Conservation (phyloP, 2,888 invertebrate genomes). For the Gari tellinella region DNA sequence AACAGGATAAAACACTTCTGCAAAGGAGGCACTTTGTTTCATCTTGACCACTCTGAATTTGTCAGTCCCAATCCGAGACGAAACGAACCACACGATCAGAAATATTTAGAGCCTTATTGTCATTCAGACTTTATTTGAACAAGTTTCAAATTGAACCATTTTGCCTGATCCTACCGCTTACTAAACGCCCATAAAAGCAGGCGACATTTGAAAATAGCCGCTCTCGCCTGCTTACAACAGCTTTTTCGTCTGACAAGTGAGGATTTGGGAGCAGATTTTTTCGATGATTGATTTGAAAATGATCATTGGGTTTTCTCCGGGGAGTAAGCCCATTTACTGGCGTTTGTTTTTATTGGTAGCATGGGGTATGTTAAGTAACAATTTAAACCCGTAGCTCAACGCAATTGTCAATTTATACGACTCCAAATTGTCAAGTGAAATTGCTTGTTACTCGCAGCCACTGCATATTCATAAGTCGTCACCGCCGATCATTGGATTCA, state of each 20-base stretch:
- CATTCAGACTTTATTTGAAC: constrained; percentile 37
- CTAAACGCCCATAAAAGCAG: constrained; percentile 42
- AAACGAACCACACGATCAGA: too few species aligned
- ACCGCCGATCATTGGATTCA: too few species aligned
- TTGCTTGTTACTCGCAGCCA: constrained; percentile 5
- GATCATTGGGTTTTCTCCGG: constrained; percentile 37
- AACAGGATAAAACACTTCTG: too few species aligned
- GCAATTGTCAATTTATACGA: constrained; percentile 44
- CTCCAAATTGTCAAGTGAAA: constrained; percentile 38
- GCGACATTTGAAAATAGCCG: constrained; percentile 19
- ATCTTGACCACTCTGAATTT: too few species aligned
- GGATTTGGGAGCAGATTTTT: constrained; percentile 39
- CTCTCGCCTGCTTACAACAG: constrained; percentile 6
- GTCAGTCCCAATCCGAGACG: too few species aligned
- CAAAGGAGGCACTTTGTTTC: too few species aligned
- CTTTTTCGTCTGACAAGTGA: constrained; percentile 21
- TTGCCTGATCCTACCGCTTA: constrained; percentile 32
- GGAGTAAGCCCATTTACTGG: constrained; percentile 58
- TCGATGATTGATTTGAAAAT: constrained; percentile 45
- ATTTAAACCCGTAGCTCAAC: constrained; percentile 21
- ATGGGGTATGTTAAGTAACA: constrained; percentile 51
- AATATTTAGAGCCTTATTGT: constrained; percentile 7
- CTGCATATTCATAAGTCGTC: constrained; percentile 12
- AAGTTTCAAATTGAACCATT: constrained; percentile 44
- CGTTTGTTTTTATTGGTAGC: constrained; percentile 45